Evolutionary conservation across 2,113 vertebrate genomes (phyloP), one percentile per base, ranked within the genome.

Genomic region (Callaeas wilsoni): DNA sequence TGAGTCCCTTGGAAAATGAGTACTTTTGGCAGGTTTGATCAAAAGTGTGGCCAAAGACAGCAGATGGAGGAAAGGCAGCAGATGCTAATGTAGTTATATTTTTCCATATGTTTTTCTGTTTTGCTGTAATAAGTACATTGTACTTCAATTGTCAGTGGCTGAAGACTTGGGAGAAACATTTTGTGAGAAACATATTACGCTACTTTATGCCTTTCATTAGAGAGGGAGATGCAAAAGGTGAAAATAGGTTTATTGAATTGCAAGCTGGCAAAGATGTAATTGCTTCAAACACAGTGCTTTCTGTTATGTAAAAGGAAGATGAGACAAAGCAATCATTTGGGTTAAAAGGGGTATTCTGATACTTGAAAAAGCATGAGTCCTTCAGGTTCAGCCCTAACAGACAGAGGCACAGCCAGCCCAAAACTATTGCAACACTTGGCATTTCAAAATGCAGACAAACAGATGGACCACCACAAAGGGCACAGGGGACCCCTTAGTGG

Each of bases 91-190:
- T 3, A 71, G 87, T 93, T 96, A 91, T 71, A 94, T 70, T 95
- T 96, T 94, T 97, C 97, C 97, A 95, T 97, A 98, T 97, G 97
- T 89, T 98, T 97, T 97, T 92, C 96, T 42, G 4, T 91, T 97
- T 86, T 25, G 32, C 86, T 91, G 30, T 90, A 96, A 76, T 92
- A 97, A 97, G 93, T 97, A 96, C 96, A 95, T 89, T 96, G 95
- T 90, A 94, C 78, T 97, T 97, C 93, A 97, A 94, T 94, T 95
- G 84, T 88, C 91, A 81, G 83, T 80, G 80, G 93, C 59, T 90
- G 60, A 59, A 87, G 81, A 67, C 60, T 56, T 84, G 74, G 42
- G 84, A 95, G 91, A 95, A 96, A 81, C 9, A 42, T 46, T 93
- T 78, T 82, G 46, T 42, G 76, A 91, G 50, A 69, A 86, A 88